These are phyloP conservation scores for Sapajus apella DNA, from an alignment of 2,113 vertebrate genomes.

Conservation along the genomic window DNA sequence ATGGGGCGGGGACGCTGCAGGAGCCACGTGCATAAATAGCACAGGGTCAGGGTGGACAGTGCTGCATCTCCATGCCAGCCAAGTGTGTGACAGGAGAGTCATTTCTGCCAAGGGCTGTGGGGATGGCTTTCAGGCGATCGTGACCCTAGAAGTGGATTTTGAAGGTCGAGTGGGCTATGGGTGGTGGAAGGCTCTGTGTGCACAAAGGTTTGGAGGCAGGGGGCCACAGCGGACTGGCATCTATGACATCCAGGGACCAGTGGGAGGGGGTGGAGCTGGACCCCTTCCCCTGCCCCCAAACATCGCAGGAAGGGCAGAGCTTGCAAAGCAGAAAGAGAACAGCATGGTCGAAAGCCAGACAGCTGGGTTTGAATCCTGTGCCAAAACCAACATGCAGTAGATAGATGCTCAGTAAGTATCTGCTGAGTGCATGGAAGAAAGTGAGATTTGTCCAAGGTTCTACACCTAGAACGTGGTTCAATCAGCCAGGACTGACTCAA, in stretches of 20 bases:
- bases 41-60: not conserved
- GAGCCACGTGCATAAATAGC: not conserved
- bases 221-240: not conserved
- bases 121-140: not conserved
- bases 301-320: not conserved
- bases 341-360: not conserved
- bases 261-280: rapidly evolving
- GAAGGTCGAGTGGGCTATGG: not conserved
- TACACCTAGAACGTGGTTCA: not conserved
- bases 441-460: not conserved
- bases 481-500: not conserved
- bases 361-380: not conserved
- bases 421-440: not conserved
- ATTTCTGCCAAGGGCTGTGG: not conserved
- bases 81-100: not conserved
- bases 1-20: rapidly evolving
- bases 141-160: not conserved
- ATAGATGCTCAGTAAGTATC: not conserved
- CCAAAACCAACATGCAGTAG: not conserved
- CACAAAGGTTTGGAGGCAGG: not conserved
- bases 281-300: not conserved
- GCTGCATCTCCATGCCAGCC: not conserved
- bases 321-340: not conserved
- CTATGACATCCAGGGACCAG: not conserved
- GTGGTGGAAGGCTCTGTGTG: not conserved